Percentiles rank a stretch among this genome's conserved stretches.
Evolutionary conservation across 2,113 vertebrate genomes (phyloP).

Genomic region (Lethenteron camtschaticum): DNA sequence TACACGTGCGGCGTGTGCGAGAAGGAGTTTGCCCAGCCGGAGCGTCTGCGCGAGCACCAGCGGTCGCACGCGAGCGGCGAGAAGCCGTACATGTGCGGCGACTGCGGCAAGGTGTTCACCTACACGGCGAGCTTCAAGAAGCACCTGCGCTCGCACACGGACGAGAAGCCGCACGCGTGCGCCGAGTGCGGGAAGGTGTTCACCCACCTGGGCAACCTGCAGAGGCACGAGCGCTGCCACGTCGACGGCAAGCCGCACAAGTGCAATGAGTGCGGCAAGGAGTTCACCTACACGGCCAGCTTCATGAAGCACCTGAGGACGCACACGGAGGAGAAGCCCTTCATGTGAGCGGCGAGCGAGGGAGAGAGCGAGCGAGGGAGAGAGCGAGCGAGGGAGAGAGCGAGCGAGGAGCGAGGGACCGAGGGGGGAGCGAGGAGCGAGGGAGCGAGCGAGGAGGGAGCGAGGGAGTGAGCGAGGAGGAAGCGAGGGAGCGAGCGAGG

Average conservation of each 20-base stretch:
- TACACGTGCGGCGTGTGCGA: too few species aligned
- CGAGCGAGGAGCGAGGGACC: too few species aligned
- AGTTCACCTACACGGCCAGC: not conserved
- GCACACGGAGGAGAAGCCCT: not conserved
- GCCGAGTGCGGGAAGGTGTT: not conserved
- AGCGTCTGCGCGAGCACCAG: not conserved
- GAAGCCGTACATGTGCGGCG: not conserved
- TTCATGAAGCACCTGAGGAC: not conserved
- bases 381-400: too few species aligned
- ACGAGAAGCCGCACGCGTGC: not conserved
- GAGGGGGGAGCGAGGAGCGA: too few species aligned
- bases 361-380: too few species aligned
- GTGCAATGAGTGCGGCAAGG: not conserved
- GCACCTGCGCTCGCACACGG: not conserved
- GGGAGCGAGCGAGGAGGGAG: too few species aligned
- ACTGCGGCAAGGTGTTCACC: not conserved
- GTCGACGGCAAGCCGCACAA: not conserved
- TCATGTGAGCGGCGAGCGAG: too few species aligned
- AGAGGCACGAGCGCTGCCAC: not conserved
- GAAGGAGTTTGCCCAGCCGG: too few species aligned
- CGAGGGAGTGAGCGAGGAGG: too few species aligned
- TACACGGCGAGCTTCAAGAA: not conserved
- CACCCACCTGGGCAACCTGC: constrained; percentile 2
- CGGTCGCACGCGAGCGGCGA: not conserved
- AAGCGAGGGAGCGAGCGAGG: too few species aligned